Conservation (phyloP, 2,797 vertebrate genomes). For the Eulemur coronatus region DNA sequence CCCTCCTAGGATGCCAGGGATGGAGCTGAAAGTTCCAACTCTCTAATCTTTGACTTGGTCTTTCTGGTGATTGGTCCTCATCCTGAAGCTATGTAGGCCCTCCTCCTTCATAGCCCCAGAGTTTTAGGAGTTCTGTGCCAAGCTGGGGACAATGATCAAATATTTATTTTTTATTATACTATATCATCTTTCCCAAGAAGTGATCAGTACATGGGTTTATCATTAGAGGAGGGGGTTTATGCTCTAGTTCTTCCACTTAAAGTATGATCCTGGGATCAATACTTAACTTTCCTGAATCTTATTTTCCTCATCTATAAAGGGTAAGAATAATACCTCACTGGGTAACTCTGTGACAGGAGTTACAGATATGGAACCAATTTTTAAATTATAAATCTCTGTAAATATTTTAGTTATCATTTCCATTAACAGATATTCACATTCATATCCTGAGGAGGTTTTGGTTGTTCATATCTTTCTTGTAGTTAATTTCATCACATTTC, state of each 20-base stretch:
- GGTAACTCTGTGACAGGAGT: not conserved
- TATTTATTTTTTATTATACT: not conserved
- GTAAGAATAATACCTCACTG: not conserved
- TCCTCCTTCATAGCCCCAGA: too few species aligned
- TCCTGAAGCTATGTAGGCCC: not conserved
- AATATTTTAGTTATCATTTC: constrained; percentile 5
- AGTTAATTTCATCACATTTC: constrained; percentile 56
- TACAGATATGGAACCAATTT: not conserved
- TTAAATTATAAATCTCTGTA: not conserved
- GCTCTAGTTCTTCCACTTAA: not conserved
- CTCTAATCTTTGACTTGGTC: not conserved
- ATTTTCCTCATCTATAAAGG: not conserved
- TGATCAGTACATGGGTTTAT: not conserved
- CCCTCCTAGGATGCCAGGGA: not conserved
- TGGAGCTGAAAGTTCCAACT: not conserved
- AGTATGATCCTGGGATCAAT: not conserved
- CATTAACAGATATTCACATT: not conserved
- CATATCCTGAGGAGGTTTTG: constrained; percentile 18
- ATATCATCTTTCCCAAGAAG: not conserved
- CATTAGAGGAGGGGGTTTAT: not conserved
- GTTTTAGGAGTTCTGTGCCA: not conserved
- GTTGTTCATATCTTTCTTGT: constrained; percentile 44
- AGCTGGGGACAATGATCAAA: not conserved
- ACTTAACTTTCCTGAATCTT: not conserved
- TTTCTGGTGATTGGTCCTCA: not conserved